phyloP scores from a whole-genome alignment of 2,113 vertebrate species.

The Plectropomus leopardus region DNA sequence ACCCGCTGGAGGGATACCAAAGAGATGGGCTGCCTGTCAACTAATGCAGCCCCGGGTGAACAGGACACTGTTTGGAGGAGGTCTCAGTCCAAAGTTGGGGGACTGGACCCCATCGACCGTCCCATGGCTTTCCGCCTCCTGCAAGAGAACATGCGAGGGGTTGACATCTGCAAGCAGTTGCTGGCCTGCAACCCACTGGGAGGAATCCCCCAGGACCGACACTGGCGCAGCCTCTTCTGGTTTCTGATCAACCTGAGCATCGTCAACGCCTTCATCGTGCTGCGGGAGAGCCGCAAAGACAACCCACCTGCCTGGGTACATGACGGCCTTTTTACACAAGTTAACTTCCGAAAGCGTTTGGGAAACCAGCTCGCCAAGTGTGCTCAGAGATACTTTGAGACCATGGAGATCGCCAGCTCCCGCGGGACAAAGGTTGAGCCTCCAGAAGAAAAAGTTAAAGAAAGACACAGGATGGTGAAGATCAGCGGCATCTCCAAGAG shows the following conservation, averaged over 20 bases:
- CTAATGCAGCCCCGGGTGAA: constrained; percentile 76
- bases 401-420: constrained; percentile 24
- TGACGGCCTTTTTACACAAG: constrained; percentile 83
- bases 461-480: constrained; percentile 76
- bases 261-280: constrained; percentile 86
- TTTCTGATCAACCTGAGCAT: constrained; percentile 85
- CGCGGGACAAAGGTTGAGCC: neutral
- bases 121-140: constrained; percentile 84
- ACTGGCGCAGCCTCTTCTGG: constrained; percentile 85
- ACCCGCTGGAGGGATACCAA: constrained; percentile 86
- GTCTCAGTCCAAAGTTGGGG: constrained; percentile 72
- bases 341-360: constrained; percentile 81
- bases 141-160: constrained; percentile 88
- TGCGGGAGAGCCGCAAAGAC: constrained; percentile 83
- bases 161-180: constrained; percentile 87
- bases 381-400: constrained; percentile 59
- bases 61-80: constrained; percentile 83
- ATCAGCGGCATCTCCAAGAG: constrained; percentile 71
- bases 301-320: constrained; percentile 72
- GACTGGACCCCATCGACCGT: constrained; percentile 77
- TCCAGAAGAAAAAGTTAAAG: neutral
- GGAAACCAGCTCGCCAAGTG: constrained; percentile 82
- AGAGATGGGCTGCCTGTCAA: constrained; percentile 85
- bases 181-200: constrained; percentile 85
- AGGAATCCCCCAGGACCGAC: constrained; percentile 76